phyloP scores from a whole-genome alignment of 2,113 vertebrate genomes.

The Ailurus styani region DNA sequence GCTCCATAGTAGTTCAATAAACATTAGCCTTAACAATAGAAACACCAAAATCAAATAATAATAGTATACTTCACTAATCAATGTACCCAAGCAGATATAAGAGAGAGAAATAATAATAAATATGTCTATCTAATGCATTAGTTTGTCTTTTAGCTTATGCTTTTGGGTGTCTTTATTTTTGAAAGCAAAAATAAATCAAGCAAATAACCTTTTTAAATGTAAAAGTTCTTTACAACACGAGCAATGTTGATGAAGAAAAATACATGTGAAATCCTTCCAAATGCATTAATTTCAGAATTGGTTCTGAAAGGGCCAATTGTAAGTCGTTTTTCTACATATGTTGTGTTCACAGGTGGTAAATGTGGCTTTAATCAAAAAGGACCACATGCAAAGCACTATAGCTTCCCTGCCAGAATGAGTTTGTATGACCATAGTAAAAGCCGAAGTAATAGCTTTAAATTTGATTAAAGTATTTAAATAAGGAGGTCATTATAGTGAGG shows the following conservation, averaged over 20 bases:
- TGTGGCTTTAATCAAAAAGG: neutral
- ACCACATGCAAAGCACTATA: neutral
- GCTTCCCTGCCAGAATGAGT: neutral
- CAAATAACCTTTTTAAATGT: neutral
- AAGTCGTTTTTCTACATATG: neutral
- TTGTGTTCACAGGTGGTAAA: neutral
- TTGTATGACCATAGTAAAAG: neutral
- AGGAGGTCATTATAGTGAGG: neutral
- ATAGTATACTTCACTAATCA: neutral
- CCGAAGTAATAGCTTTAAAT: neutral
- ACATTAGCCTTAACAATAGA: neutral
- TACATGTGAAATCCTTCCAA: neutral
- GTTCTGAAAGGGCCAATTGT: neutral
- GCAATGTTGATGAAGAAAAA: neutral
- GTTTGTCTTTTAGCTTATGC: neutral
- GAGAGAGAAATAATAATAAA: neutral
- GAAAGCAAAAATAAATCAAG: neutral
- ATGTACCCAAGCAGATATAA: neutral
- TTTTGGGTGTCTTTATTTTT: neutral
- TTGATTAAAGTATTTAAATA: neutral
- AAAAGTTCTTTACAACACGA: neutral
- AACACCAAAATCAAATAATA: neutral
- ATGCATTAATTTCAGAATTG: neutral
- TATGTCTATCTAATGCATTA: neutral
- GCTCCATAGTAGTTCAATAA: neutral